Percentiles rank a stretch among this genome's conserved stretches.
Conservation (phyloP, 2,797 vertebrate species). For the Orestias chungarensis region DNA sequence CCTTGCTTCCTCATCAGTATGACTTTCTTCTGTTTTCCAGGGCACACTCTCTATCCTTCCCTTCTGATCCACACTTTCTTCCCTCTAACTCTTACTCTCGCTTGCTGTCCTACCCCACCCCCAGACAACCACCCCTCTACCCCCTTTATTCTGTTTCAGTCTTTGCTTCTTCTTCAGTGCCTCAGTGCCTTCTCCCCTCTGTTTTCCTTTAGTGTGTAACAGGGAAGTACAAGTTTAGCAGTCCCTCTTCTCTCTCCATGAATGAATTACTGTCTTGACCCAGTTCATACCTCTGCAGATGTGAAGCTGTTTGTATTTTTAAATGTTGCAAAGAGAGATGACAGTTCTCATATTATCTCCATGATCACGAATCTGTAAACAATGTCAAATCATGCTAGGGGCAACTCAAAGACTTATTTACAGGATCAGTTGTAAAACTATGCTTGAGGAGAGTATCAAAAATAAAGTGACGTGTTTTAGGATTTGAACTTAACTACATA, state of each 20-base stretch:
- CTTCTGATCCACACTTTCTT: constrained; percentile 23
- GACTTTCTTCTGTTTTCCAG: background rate
- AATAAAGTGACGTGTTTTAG: background rate
- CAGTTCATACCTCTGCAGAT: constrained; percentile 52
- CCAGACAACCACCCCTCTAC: constrained; percentile 35
- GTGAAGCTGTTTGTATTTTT: constrained; percentile 33
- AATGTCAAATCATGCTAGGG: background rate
- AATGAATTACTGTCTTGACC: constrained; percentile 65
- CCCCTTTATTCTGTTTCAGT: constrained; percentile 8
- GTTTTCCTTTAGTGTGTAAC: constrained; percentile 47
- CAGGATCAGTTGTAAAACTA: background rate
- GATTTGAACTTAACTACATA: background rate
- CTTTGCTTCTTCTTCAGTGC: background rate
- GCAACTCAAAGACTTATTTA: background rate
- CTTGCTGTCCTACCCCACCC: constrained; percentile 16
- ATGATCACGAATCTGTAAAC: constrained; percentile 3
- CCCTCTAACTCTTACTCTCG: constrained; percentile 24
- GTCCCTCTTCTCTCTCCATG: constrained; percentile 49
- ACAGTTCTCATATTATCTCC: background rate
- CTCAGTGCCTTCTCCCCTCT: background rate
- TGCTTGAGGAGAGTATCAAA: background rate
- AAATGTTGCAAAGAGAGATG: constrained; percentile 12
- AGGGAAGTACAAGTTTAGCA: constrained; percentile 61
- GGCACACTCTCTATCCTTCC: constrained; percentile 10
- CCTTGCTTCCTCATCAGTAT: constrained; percentile 25